Percentiles rank a stretch among this genome's conserved stretches.
phyloP scores from a whole-genome alignment of 2,113 vertebrate genomes.

The Stegostoma tigrinum region DNA sequence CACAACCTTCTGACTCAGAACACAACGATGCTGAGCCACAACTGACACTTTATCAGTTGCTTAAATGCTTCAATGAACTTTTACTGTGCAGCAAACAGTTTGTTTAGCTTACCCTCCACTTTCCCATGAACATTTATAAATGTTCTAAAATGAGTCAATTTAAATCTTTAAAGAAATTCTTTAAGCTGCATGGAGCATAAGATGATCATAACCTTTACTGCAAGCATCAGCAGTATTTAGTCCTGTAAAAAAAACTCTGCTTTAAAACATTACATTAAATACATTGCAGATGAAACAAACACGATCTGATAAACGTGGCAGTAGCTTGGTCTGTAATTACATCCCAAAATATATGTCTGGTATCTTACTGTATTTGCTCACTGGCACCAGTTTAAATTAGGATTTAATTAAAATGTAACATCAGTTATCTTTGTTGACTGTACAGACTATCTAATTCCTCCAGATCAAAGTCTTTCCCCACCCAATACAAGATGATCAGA shows the following conservation, averaged over 20 bases:
- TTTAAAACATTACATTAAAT: neutral
- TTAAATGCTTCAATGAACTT: neutral
- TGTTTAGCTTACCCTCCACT: neutral
- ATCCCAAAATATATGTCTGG: slow-evolving; percentile 19
- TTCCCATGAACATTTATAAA: neutral
- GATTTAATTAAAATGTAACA: slow-evolving; percentile 1
- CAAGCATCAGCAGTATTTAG: neutral
- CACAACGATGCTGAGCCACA: neutral
- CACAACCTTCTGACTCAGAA: neutral
- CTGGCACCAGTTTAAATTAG: slow-evolving; percentile 25
- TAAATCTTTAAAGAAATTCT: neutral
- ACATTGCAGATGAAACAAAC: slow-evolving; percentile 4
- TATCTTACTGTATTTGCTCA: neutral
- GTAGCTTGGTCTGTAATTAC: neutral
- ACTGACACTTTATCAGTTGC: neutral
- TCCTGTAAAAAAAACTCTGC: neutral
- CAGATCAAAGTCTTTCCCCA: neutral
- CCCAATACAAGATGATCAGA: neutral
- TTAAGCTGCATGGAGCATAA: neutral
- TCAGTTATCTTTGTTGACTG: neutral
- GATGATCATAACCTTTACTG: neutral
- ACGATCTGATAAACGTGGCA: neutral
- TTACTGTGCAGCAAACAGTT: neutral
- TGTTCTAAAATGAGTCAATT: neutral
- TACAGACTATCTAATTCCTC: neutral